Evolutionary conservation across 2,113 vertebrate genomes (phyloP), one percentile per base, ranked within the genome.

Genomic region (Tenrec ecaudatus): DNA sequence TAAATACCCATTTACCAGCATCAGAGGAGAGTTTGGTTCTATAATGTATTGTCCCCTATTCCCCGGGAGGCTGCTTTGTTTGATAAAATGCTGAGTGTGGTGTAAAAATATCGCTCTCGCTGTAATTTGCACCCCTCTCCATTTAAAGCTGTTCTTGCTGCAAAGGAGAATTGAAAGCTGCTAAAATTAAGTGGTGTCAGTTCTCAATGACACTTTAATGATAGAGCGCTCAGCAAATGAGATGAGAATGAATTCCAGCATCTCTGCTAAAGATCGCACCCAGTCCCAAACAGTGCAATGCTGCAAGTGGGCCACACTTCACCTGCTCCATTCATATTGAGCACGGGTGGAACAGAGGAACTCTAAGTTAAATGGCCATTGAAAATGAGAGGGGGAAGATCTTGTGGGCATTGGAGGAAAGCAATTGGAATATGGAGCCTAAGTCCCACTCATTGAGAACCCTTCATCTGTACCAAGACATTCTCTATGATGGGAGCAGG

Each of bases 171-270:
- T 98, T 98, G 98, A 99, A 98, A 99, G 98, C 98, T 98, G 98
- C 99, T 99, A 98, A 99, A 99, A 99, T 99, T 99, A 99, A 99
- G 99, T 99, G 98, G 98, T 99, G 98, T 99, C 99, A 98, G 98
- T 99, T 99, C 98, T 99, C 99, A 99, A 99, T 99, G 99, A 99
- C 99, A 99, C 99, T 99, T 99, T 99, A 99, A 99, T 99, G 99
- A 99, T 98, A 99, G 98, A 98, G 98, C 96, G 97, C 99, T 99
- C 98, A 97, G 98, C 98, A 98, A 99, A 98, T 98, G 98, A 99
- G 98, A 99, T 97, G 98, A 98, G 98, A 98, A 99, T 98, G 98
- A 98, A 99, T 98, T 98, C 98, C 98, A 99, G 98, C 98, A 98
- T 98, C 98, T 98, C 98, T 97, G 98, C 98, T 99, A 98, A 99